Conservation (phyloP, 2,888 invertebrate genomes). For the Eupithecia abbreviata region DNA sequence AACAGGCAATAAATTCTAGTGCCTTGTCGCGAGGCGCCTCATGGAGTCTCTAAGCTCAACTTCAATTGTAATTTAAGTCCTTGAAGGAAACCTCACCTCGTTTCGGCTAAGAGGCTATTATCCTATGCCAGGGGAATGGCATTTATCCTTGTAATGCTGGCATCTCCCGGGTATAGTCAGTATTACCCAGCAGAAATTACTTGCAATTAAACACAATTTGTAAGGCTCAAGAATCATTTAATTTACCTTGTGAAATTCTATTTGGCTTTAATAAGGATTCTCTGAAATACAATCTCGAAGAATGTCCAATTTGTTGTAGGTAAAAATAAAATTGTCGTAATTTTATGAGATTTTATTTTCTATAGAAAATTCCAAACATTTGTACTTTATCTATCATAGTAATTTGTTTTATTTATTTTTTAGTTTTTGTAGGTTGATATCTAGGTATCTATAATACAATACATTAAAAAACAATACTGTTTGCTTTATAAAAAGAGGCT, state of each 20-base stretch:
- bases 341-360: background rate
- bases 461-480: background rate
- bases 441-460: no score
- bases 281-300: conserved; percentile 3
- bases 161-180: background rate
- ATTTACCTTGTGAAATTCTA: conserved; percentile 11
- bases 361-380: background rate
- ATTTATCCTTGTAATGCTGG: conserved; percentile 1
- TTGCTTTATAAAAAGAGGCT: background rate
- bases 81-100: background rate
- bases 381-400: no score
- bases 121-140: background rate
- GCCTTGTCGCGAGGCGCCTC: background rate
- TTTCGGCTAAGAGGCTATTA: conserved; percentile 6
- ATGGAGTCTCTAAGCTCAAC: background rate
- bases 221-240: conserved; percentile 14
- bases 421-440: no score
- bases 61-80: background rate
- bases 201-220: conserved; percentile 24
- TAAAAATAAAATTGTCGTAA: background rate
- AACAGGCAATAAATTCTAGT: background rate
- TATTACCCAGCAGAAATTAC: conserved; percentile 15
- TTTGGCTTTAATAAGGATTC: conserved; percentile 13
- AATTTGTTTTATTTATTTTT: no score
- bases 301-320: background rate